Evolutionary conservation across 2,797 vertebrate genomes (phyloP), one percentile per base, ranked within the genome.

Genomic region (Ibycter americanus): DNA sequence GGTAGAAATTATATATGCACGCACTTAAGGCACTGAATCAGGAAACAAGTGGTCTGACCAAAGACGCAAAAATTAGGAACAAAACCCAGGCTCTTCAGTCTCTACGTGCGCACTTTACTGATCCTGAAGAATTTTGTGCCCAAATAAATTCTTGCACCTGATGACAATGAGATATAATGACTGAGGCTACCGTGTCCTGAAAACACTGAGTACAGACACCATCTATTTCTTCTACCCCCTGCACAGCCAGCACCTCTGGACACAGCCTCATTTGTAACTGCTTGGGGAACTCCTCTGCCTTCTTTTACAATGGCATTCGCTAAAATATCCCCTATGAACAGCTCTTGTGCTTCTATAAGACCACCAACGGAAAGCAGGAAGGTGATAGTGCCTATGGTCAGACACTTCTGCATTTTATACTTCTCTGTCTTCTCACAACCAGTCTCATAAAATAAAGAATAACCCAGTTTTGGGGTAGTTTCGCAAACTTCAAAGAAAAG

Each of bases 241-340:
- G 68, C 55, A 52, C 22, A 25, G 13, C 1, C 81, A 8, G 12
- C 11, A 8, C 10, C 8, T 12, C 47, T 44, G 32, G 16, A 74
- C 1, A 0, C 1, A 47, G 18, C 27, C 18, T 80, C 2, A 0
- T 49, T 47, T 12, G 12, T 19, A 47, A 14, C 29, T 52, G 23
- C 1, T 2, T 52, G n/a, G 23, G 36, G 32, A 77, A 44, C 10
- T n/a, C 44, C 52, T 42, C 22, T 68, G 71, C 32, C 18, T 62
- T 34, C 16, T 54, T 71, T 70, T 70, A 59, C 25, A 47, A 40
- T n/a, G n/a, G n/a, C n/a, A n/a, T n/a, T n/a, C n/a, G 36, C 46
- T 72, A 21, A 85, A 52, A 18, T 17, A 32, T 26, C 17, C 27
- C 14, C 31, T 36, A 5, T 4, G 9, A 51, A 62, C 47, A n/a